These are phyloP conservation scores for Agraylea sexmaculata DNA, from an alignment of 1,140 invertebrate species.

Conservation along the genomic window DNA sequence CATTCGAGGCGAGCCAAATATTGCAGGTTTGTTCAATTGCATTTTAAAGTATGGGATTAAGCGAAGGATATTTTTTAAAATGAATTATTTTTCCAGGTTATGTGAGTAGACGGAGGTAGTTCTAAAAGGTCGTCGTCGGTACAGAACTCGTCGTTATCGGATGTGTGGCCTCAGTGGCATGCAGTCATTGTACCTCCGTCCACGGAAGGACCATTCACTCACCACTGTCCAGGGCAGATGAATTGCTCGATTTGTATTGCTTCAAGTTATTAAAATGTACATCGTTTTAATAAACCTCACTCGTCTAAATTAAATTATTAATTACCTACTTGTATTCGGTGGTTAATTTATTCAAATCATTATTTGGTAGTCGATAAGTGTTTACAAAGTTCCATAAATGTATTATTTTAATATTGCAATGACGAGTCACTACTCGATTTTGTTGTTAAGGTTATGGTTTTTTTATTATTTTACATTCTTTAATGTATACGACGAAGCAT, in stretches of 20 bases:
- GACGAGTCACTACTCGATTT: too few species aligned
- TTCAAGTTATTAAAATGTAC: slow-evolving; percentile 1
- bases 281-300: background rate
- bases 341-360: too few species aligned
- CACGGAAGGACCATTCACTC: slow-evolving; percentile 3
- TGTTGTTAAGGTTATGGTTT: too few species aligned
- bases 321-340: too few species aligned
- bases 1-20: slow-evolving; percentile 79
- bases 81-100: slow-evolving; percentile 14
- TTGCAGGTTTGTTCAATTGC: slow-evolving; percentile 47
- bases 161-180: slow-evolving; percentile 8
- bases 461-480: too few species aligned
- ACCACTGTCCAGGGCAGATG: slow-evolving; percentile 16
- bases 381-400: too few species aligned
- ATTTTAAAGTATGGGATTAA: background rate
- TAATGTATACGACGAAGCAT: too few species aligned
- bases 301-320: slow-evolving; percentile 4
- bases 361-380: too few species aligned
- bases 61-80: background rate
- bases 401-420: too few species aligned
- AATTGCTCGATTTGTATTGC: slow-evolving; percentile 16
- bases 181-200: slow-evolving; percentile 8
- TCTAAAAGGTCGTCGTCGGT: background rate
- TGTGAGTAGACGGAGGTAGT: slow-evolving; percentile 20
- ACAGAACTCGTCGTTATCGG: background rate